Percentiles rank a stretch among this genome's conserved stretches.
Conservation (phyloP, 2,113 vertebrate species). For the Tragelaphus scriptus region DNA sequence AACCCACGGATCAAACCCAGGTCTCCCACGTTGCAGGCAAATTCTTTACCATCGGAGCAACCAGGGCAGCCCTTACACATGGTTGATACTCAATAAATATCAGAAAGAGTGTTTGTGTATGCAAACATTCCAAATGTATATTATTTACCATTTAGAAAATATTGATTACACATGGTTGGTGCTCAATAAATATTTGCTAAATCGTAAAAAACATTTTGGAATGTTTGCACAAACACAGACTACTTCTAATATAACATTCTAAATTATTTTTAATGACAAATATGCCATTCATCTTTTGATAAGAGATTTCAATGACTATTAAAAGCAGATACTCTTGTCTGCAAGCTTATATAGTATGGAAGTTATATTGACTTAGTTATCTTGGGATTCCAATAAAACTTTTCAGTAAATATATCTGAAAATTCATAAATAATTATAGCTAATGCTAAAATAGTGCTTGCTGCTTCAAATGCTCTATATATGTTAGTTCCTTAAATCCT, state of each 20-base stretch:
- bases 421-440: not conserved
- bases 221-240: not conserved
- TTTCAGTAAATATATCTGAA: not conserved
- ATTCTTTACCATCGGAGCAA: not conserved
- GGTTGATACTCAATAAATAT: not conserved
- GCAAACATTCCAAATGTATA: not conserved
- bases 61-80: not conserved
- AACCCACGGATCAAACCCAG: not conserved
- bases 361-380: not conserved
- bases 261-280: not conserved
- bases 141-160: not conserved
- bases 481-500: not conserved
- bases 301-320: not conserved
- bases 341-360: constrained; percentile 11
- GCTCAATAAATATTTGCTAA: not conserved
- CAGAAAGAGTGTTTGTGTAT: not conserved
- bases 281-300: not conserved
- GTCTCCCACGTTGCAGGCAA: not conserved
- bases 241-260: not conserved
- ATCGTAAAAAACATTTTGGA: not conserved
- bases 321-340: not conserved
- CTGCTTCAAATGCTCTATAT: not conserved
- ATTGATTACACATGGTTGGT: not conserved
- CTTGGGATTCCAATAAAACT: not conserved
- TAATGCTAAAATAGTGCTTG: not conserved